phyloP scores from a whole-genome alignment of 1,140 invertebrate species.

The Aphidius gifuensis region DNA sequence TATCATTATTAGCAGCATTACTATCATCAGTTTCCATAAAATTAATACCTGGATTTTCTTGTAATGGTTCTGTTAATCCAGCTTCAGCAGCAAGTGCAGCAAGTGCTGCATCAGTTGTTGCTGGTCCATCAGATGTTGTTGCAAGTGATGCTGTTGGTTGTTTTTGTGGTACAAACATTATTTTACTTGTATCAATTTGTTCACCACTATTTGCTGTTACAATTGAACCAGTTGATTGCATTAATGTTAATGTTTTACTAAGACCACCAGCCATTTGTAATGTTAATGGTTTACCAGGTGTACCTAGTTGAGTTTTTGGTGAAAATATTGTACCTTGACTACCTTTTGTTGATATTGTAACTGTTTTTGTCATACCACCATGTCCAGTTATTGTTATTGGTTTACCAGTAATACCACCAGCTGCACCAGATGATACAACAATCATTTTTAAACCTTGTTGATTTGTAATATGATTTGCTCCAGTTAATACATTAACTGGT shows the following conservation, averaged over 20 bases:
- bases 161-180: slow-evolving; percentile 57
- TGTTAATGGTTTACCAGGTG: slow-evolving; percentile 69
- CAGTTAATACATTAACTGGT: slow-evolving; percentile 49
- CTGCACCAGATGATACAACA: slow-evolving; percentile 58
- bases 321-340: slow-evolving; percentile 47
- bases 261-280: slow-evolving; percentile 60
- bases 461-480: slow-evolving; percentile 51
- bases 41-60: slow-evolving; percentile 47
- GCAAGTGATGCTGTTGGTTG: slow-evolving; percentile 58
- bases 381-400: slow-evolving; percentile 68
- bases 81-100: slow-evolving; percentile 66
- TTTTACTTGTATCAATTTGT: slow-evolving; percentile 51
- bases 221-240: slow-evolving; percentile 52
- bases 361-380: slow-evolving; percentile 59
- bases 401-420: slow-evolving; percentile 57
- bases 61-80: slow-evolving; percentile 61
- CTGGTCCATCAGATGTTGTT: slow-evolving; percentile 60
- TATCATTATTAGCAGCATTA: slow-evolving; percentile 7
- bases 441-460: slow-evolving; percentile 67
- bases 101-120: slow-evolving; percentile 64
- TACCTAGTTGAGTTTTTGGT: slow-evolving; percentile 54
- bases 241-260: slow-evolving; percentile 57
- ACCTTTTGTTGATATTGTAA: slow-evolving; percentile 58
- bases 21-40: slow-evolving; percentile 50
- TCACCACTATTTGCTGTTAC: slow-evolving; percentile 39